phyloP scores from a whole-genome alignment of 2,888 invertebrate species.

The Mimumesa dahlbomi region DNA sequence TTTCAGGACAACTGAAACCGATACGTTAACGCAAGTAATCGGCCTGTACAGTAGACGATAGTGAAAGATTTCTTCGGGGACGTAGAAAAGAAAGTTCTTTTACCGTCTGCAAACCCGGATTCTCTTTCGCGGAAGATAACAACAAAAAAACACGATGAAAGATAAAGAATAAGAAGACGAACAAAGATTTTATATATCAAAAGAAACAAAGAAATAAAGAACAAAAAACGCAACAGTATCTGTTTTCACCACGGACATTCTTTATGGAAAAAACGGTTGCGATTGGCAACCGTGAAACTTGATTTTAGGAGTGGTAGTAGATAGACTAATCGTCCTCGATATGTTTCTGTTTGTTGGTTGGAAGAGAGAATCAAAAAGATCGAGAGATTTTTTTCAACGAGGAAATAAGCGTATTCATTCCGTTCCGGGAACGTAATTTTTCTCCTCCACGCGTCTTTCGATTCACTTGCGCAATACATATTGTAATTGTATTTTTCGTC shows the following conservation, averaged over 20 bases:
- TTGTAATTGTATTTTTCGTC: not conserved
- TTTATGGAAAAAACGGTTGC: no score
- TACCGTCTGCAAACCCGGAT: not conserved
- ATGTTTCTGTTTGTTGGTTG: conserved; percentile 52
- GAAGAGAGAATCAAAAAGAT: not conserved
- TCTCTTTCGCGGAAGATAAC: no score
- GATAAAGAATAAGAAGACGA: no score
- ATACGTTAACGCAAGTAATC: not conserved
- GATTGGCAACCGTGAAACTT: not conserved
- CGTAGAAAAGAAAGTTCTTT: not conserved
- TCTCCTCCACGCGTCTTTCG: not conserved
- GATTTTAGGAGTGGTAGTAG: conserved; percentile 18
- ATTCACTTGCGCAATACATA: not conserved
- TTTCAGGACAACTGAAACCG: not conserved
- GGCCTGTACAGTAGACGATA: not conserved
- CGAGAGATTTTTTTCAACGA: conserved; percentile 1
- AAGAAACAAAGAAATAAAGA: no score
- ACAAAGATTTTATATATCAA: no score
- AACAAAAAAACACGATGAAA: no score
- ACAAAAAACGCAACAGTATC: no score
- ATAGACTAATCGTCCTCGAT: conserved; percentile 44
- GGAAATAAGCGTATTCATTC: not conserved
- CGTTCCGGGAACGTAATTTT: not conserved
- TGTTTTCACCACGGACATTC: no score
- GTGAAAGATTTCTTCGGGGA: not conserved